A percentile compares a stretch with the other conserved stretches of the same genome.
Evolutionary conservation across 2,888 invertebrate species (phyloP).

Genomic region (Sminthurinus aureus): DNA sequence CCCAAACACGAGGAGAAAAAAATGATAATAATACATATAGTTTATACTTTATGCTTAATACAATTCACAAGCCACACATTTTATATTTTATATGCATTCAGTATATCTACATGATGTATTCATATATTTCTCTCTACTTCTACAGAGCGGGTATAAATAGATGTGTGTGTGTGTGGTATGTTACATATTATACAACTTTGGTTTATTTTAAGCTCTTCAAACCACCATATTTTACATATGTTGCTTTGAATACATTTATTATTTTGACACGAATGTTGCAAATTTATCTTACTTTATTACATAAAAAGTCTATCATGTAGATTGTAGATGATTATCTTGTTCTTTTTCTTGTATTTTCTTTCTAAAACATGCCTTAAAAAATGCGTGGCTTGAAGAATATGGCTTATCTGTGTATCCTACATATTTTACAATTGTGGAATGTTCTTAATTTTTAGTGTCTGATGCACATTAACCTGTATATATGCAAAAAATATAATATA

Average conservation of each 20-base stretch:
- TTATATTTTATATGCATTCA: too few relatives aligned
- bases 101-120: too few relatives aligned
- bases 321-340: not conserved
- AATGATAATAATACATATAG: too few relatives aligned
- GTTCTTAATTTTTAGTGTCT: not conserved
- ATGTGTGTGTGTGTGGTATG: not conserved
- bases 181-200: not conserved
- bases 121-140: not conserved
- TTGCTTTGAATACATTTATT: not conserved
- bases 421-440: too few relatives aligned
- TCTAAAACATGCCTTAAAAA: too few relatives aligned
- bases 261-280: not conserved
- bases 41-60: not conserved
- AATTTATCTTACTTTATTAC: not conserved
- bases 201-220: not conserved
- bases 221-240: too few relatives aligned
- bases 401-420: too few relatives aligned
- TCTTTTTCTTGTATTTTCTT: too few relatives aligned
- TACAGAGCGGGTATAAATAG: not conserved
- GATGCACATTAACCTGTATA: too few relatives aligned
- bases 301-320: slow-evolving; percentile 10
- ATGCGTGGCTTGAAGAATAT: too few relatives aligned
- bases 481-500: too few relatives aligned
- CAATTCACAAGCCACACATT: not conserved
- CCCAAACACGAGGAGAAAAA: too few relatives aligned